Evolutionary conservation across 2,113 vertebrate species (phyloP), one percentile per base, ranked within the genome.

Genomic region (Cryptomyrus ogoouensis): DNA sequence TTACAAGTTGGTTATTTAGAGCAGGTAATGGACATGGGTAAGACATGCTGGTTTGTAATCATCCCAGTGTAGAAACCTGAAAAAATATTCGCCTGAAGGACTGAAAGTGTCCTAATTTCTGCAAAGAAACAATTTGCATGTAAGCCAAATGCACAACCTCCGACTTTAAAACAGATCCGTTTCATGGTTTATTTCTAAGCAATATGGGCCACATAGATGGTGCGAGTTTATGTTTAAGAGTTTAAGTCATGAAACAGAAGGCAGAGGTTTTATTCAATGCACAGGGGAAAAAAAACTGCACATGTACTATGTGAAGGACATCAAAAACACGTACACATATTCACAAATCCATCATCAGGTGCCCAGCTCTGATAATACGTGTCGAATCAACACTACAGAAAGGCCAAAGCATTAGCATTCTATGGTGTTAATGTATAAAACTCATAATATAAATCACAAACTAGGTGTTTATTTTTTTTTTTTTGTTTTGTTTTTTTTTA

Each of bases 251-350:
- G 58, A 91, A 90, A 91, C 1, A 91, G 0, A 89, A 92, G 66
- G 88, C 44, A 92, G 90, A 93, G 91, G 87, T 93, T 87, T 93
- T 92, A 80, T 92, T 24, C 87, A 93, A 92, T 90, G 92, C 90
- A 92, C 90, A 85, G 52, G 12, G 52, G 2, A 3, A 15, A 74
- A 90, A 77, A 77, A 90, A 87, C 92, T 93, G 92, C 91, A 95
- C 93, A 93, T 94, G 93, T 92, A 94, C 91, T 77, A 87, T 88
- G 80, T 89, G 83, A 88, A 90, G 91, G 27, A 90, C 87, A 92
- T 89, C 90, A 92, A 92, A 90, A 84, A 44, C 91, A 50, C 84
- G 91, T 39, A 91, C 89, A 93, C 92, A 91, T 90, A 93, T 90
- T 88, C 90, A 90, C 89, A 91, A 91, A 66, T 83, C 46, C 87